These are phyloP conservation scores for Theretra japonica DNA, from an alignment of 2,888 invertebrate species.

Conservation along the genomic window DNA sequence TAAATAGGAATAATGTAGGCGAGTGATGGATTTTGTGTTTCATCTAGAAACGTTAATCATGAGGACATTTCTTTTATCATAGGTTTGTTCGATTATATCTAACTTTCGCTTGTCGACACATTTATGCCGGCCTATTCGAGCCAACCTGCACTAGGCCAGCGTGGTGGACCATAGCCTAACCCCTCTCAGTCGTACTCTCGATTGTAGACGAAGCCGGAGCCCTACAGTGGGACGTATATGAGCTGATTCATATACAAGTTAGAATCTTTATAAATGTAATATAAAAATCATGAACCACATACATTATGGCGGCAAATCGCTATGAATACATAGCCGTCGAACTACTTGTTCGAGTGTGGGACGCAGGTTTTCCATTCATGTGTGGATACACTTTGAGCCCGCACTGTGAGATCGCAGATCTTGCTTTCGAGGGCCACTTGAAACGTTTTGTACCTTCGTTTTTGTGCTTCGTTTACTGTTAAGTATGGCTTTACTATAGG, in stretches of 20 bases:
- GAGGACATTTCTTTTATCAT: too few species aligned
- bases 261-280: too few species aligned
- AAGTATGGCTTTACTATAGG: not conserved
- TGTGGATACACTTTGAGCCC: constrained; percentile 9
- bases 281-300: not conserved
- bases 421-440: not conserved
- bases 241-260: too few species aligned
- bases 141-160: too few species aligned
- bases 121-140: too few species aligned
- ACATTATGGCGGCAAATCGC: constrained; percentile 32
- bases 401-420: constrained; percentile 3
- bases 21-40: not conserved
- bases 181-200: too few species aligned
- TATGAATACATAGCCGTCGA: constrained; percentile 53
- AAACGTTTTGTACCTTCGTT: constrained; percentile 15
- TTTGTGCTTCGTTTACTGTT: not conserved
- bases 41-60: too few species aligned
- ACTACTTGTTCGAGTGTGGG: constrained; percentile 44
- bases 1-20: not conserved
- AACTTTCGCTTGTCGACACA: too few species aligned
- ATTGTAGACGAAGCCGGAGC: too few species aligned
- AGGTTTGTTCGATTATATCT: too few species aligned
- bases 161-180: too few species aligned
- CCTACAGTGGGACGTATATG: too few species aligned
- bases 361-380: constrained; percentile 14